Base-by-base conservation (phyloP, 2,888 invertebrate species). In the Ectropis crepuscularia region DNA sequence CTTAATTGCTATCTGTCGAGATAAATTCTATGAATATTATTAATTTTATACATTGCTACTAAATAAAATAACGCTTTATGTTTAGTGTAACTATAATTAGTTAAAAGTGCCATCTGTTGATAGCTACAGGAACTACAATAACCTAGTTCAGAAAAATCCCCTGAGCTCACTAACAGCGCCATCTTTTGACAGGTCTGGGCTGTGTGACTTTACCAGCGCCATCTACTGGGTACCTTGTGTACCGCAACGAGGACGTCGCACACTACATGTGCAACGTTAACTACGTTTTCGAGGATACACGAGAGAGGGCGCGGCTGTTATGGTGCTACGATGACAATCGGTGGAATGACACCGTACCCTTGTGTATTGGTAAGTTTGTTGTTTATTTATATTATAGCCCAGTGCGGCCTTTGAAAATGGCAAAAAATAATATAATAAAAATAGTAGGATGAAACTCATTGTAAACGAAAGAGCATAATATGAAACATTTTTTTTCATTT, bases 261-360 rank as follows among this genome's bases (percentile, higher is more conserved):
- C 94, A 95, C 75, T 96, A 95, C 87, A 94, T 94, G 86, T 96
- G 96, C 86, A 94, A 95, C 74, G 93, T 94, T 54, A 95, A 95
- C 61, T 94, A 88, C 76, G 93, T 95, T 80, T 96, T 96, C 84
- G 94, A 94, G 11, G 96, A 96, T 79, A 95, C 94, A n/a, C 90
- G 90, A 69, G 87, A 93, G 82, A 94, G 94, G 82, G 93, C 92
- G 77, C 94, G 95, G 61, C 89, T 94, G 53, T 80, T 96, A 70
- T 93, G 92, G 81, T 96, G 96, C 86, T 93, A 94, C 63, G 94
- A 94, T 61, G 93, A 95, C 71, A 94, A 95, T 75, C 91, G 93
- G 74, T 96, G 96, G 96, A 95, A 95, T 82, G 90, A 91, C 71
- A 90, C 93, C 61, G 85, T 92, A 71, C 95, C 95, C 65, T 87